A percentile compares a stretch with the other conserved stretches of the same genome.
Evolutionary conservation across 2,113 vertebrate genomes (phyloP).

Genomic region (Gavia stellata): DNA sequence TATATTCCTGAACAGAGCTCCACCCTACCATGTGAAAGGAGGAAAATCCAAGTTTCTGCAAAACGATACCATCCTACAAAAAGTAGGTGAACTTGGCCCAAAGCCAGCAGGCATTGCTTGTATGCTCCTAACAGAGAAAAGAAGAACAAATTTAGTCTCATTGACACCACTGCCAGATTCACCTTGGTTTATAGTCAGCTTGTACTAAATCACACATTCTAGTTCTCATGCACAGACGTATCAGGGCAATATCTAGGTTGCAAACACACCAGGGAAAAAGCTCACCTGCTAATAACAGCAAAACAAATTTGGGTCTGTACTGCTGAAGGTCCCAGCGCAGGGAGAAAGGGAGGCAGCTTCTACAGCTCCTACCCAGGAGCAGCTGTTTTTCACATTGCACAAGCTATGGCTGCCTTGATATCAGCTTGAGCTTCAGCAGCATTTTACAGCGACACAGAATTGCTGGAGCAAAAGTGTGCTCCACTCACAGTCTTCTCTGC

Average conservation of each 20-base stretch:
- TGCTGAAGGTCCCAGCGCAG: neutral
- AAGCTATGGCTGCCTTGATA: neutral
- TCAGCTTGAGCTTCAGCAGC: neutral
- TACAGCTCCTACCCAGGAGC: neutral
- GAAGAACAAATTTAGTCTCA: neutral
- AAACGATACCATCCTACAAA: neutral
- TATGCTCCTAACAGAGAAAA: neutral
- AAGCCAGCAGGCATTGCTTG: neutral
- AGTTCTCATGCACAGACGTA: neutral
- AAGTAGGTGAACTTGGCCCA: neutral
- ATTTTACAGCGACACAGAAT: neutral
- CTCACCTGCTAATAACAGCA: slow-evolving; percentile 33
- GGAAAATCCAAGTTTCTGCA: neutral
- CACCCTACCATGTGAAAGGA: neutral
- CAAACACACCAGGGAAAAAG: slow-evolving; percentile 23
- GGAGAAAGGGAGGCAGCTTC: neutral
- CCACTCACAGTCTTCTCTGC: neutral
- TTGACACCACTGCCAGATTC: neutral
- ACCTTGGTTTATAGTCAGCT: slow-evolving; percentile 12
- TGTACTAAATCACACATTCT: neutral
- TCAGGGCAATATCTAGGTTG: slow-evolving; percentile 45
- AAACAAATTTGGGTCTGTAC: slow-evolving; percentile 15
- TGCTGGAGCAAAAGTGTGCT: neutral
- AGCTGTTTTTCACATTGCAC: neutral
- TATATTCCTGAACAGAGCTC: neutral